Conservation (phyloP, 1,140 invertebrate species). For the Mizuhopecten yessoensis region DNA sequence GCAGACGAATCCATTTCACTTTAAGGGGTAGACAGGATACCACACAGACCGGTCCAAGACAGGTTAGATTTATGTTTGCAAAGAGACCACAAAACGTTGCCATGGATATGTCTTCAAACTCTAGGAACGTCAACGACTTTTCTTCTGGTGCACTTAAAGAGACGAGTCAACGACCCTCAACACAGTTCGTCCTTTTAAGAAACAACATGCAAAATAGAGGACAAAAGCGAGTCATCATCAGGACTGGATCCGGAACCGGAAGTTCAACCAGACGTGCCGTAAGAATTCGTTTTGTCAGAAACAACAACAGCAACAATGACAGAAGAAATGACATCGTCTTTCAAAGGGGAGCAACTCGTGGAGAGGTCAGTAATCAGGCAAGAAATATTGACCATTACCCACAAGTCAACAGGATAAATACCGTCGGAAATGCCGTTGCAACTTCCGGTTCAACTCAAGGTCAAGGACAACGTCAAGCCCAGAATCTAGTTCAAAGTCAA, state of each 20-base stretch:
- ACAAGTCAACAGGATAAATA: neutral
- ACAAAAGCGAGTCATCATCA: neutral
- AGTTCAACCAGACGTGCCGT: neutral
- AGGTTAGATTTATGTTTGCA: neutral
- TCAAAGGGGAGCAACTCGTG: neutral
- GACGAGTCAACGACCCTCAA: neutral
- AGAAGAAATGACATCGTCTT: too few relatives aligned
- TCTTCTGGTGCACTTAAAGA: neutral
- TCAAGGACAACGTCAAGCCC: neutral
- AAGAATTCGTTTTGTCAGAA: neutral
- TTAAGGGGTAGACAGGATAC: neutral
- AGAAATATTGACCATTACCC: neutral
- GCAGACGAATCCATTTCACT: constrained; percentile 1
- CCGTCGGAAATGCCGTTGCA: neutral
- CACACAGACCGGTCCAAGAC: neutral
- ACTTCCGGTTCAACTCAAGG: neutral
- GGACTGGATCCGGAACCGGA: neutral
- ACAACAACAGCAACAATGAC: neutral
- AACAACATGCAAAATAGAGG: neutral
- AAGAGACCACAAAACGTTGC: constrained; percentile 23
- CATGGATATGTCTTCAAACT: neutral
- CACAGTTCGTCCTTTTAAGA: neutral
- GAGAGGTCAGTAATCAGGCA: neutral
- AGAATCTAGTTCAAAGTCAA: neutral
- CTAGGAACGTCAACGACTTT: neutral